These are phyloP conservation scores for Muscicapa adusta DNA, from an alignment of 2,113 vertebrate species.

Conservation along the genomic window DNA sequence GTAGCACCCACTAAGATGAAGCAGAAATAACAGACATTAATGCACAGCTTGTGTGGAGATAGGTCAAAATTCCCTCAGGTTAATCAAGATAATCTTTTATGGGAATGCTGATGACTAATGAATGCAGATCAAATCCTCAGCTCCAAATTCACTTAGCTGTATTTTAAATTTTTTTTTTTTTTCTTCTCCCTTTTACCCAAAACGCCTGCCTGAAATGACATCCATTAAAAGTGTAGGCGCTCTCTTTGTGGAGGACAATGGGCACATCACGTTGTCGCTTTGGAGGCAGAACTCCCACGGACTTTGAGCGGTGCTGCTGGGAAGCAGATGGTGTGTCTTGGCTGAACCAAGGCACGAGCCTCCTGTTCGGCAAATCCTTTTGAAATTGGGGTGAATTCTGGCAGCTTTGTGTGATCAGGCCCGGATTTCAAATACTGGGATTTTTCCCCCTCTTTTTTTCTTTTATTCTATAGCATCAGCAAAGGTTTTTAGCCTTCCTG, in stretches of 20 bases:
- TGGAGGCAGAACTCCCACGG: slow-evolving; percentile 38
- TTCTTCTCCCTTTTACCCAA: neutral
- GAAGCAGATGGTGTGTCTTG: slow-evolving; percentile 11
- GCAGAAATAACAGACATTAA: neutral
- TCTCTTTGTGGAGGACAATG: neutral
- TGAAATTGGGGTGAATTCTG: neutral
- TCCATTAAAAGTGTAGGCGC: neutral
- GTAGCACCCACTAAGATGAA: neutral
- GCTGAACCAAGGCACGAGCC: neutral
- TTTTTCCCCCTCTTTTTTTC: rapidly evolving
- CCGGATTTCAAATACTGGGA: neutral
- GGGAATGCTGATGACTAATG: neutral
- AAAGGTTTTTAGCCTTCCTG: neutral
- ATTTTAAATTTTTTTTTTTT: neutral
- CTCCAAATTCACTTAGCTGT: neutral
- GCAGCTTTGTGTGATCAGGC: neutral
- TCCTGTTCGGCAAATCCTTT: neutral
- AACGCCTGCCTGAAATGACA: neutral
- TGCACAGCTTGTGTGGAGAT: neutral
- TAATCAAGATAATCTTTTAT: neutral
- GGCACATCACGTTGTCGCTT: neutral
- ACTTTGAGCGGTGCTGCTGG: neutral
- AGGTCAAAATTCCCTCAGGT: neutral
- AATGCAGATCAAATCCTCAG: neutral
- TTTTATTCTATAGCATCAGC: neutral